Evolutionary conservation across 2,888 invertebrate species (phyloP).

Genomic region (Netelia fuscicornis): DNA sequence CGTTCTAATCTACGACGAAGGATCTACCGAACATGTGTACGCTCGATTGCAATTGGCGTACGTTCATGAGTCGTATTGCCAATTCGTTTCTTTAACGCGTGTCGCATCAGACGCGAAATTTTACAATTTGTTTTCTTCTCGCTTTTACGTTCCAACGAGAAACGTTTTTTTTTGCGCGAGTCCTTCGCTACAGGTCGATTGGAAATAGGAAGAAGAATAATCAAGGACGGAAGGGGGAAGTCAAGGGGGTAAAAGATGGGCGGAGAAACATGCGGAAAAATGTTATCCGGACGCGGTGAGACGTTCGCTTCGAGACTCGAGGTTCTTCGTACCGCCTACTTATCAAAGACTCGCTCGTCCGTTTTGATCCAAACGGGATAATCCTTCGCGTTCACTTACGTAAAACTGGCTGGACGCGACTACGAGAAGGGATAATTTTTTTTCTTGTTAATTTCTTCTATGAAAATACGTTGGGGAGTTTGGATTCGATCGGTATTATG

Average conservation of each 20-base stretch:
- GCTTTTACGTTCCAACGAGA: neutral
- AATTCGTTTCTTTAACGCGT: slow-evolving; percentile 23
- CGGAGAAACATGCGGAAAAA: slow-evolving; percentile 41
- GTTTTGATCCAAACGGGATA: slow-evolving; percentile 23
- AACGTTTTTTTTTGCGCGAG: neutral
- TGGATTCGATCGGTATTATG: neutral
- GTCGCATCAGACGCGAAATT: slow-evolving; percentile 16
- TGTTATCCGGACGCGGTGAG: slow-evolving; percentile 43
- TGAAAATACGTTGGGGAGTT: neutral
- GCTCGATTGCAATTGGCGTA: slow-evolving; percentile 12
- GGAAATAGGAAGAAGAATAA: neutral
- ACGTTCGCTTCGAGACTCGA: slow-evolving; percentile 47
- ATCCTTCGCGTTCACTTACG: slow-evolving; percentile 23
- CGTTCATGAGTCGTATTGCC: slow-evolving; percentile 4
- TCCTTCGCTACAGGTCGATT: neutral
- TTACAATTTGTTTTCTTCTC: no score
- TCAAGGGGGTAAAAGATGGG: slow-evolving; percentile 45
- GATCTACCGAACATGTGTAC: slow-evolving; percentile 1
- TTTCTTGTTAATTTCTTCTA: neutral
- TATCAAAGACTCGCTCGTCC: slow-evolving; percentile 27
- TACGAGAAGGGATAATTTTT: slow-evolving; percentile 7
- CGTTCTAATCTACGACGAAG: neutral
- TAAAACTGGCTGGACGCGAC: slow-evolving; percentile 6
- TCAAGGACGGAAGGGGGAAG: neutral
- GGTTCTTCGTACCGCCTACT: slow-evolving; percentile 53